Evolutionary conservation across 2,797 vertebrate genomes (phyloP).

Genomic region (Vireo griseus): DNA sequence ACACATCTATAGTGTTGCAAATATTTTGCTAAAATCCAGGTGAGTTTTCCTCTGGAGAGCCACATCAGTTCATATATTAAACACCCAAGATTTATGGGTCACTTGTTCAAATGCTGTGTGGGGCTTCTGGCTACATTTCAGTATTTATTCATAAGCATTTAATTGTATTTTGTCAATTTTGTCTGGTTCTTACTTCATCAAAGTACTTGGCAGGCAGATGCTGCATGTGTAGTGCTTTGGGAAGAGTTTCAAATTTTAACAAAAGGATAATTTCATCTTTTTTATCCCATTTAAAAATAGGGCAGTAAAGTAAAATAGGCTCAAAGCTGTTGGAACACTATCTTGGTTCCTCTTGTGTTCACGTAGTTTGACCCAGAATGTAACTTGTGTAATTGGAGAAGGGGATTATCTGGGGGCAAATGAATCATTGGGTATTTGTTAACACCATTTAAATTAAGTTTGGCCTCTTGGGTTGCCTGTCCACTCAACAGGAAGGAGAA

Average conservation of each 20-base stretch:
- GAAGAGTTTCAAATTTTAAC: background rate
- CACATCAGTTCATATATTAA: background rate
- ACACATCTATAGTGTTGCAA: background rate
- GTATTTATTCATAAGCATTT: background rate
- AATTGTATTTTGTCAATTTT: fast-evolving
- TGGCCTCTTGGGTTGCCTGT: background rate
- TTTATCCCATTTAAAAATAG: background rate
- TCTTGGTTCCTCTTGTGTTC: background rate
- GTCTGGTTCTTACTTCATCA: too few species aligned
- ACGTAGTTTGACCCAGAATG: background rate
- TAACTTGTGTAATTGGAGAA: background rate
- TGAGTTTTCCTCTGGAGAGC: background rate
- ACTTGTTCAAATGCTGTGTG: background rate
- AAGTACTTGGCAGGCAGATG: background rate
- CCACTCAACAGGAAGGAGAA: background rate
- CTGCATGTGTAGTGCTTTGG: background rate
- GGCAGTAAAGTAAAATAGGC: background rate
- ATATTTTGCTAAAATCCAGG: background rate
- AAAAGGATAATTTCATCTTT: background rate
- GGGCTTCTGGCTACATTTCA: background rate
- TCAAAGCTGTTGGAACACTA: background rate
- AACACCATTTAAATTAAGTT: background rate
- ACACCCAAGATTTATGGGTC: background rate
- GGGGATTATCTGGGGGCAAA: background rate
- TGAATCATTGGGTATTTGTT: background rate